A percentile compares a stretch with the other conserved stretches of the same genome.
Evolutionary conservation across 2,797 vertebrate species (phyloP).

Genomic region (Acrocephalus scirpaceus): DNA sequence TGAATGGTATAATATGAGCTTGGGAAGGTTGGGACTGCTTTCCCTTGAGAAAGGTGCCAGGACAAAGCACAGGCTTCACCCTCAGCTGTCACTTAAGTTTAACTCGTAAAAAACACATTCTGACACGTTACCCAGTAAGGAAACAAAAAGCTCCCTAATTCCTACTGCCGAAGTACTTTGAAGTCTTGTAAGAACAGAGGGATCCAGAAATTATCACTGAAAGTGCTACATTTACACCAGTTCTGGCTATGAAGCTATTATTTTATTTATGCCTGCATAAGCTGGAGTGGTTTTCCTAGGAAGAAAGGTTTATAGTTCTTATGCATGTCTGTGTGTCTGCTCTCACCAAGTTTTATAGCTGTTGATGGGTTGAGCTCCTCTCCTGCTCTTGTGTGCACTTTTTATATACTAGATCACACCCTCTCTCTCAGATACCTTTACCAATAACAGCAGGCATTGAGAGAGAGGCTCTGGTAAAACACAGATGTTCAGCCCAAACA

Average conservation of each 20-base stretch:
- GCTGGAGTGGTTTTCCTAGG: background rate
- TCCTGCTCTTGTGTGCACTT: background rate
- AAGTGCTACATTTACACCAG: background rate
- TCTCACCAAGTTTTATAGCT: background rate
- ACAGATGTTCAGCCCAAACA: background rate
- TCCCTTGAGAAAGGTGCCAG: background rate
- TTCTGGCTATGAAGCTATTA: background rate
- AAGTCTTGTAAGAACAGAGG: background rate
- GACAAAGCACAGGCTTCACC: background rate
- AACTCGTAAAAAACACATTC: background rate
- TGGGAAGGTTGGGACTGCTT: background rate
- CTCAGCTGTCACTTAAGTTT: background rate
- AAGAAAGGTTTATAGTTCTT: background rate
- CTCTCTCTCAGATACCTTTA: background rate
- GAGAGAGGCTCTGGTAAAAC: background rate
- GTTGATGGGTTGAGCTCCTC: background rate
- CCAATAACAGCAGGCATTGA: background rate
- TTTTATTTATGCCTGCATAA: fast-evolving
- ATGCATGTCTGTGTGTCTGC: fast-evolving
- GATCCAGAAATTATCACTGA: background rate
- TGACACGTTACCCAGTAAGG: background rate
- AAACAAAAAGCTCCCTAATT: background rate
- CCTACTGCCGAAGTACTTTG: background rate
- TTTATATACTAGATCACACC: fast-evolving
- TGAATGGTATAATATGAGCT: background rate